Evolutionary conservation across 1,140 invertebrate species (phyloP).

Genomic region (Zaprionus capensis): DNA sequence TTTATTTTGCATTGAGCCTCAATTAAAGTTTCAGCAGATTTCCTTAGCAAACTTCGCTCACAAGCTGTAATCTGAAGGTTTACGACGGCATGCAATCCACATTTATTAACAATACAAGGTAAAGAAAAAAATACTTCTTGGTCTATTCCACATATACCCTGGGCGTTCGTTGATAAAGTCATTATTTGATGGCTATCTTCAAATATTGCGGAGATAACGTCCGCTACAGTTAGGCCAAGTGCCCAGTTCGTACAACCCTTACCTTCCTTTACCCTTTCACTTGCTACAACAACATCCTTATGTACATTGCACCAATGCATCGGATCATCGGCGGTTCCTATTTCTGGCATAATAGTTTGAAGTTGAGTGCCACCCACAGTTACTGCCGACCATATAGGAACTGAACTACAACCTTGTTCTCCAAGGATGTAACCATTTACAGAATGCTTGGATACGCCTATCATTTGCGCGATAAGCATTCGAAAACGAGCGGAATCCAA

Average conservation of each 20-base stretch:
- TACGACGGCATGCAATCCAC: conserved; percentile 89
- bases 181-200: conserved; percentile 89
- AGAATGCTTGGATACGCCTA: conserved; percentile 90
- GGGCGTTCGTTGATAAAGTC: conserved; percentile 90
- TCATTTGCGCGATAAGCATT: conserved; percentile 91
- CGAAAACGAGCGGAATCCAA: conserved; percentile 93
- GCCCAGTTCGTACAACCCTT: conserved; percentile 95
- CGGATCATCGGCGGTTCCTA: conserved; percentile 88
- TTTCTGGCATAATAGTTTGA: conserved; percentile 88
- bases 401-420: conserved; percentile 91
- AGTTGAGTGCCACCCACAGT: conserved; percentile 77
- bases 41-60: conserved; percentile 84
- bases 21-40: conserved; percentile 21
- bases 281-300: conserved; percentile 90
- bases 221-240: conserved; percentile 90
- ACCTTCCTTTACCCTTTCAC: conserved; percentile 91
- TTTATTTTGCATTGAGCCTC: conserved; percentile 9
- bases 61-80: conserved; percentile 88
- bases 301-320: conserved; percentile 91
- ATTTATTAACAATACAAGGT: conserved; percentile 89
- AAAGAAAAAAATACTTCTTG: conserved; percentile 93
- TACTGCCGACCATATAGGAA: conserved; percentile 93
- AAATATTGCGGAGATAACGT: conserved; percentile 89
- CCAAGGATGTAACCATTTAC: conserved; percentile 94
- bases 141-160: conserved; percentile 90